phyloP scores from a whole-genome alignment of 2,797 vertebrate species.

The Valencia hispanica region DNA sequence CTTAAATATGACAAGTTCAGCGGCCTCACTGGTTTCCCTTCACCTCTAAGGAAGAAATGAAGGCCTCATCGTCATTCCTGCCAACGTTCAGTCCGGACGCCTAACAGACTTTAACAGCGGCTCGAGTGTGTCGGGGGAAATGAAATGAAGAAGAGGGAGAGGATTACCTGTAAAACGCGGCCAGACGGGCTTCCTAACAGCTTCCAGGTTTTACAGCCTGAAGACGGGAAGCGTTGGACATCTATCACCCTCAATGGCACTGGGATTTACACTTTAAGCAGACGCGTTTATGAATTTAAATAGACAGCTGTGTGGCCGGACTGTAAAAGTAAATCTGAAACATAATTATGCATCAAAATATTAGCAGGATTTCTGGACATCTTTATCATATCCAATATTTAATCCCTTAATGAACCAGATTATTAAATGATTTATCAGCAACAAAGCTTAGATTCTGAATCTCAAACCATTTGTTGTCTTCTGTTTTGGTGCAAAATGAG shows the following conservation, averaged over 20 bases:
- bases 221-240: constrained; percentile 1
- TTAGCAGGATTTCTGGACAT: no score
- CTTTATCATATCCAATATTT: no score
- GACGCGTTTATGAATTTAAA: neutral
- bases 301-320: neutral
- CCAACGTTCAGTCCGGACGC: neutral
- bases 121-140: constrained; percentile 7
- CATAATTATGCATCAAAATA: no score
- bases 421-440: no score
- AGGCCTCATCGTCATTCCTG: constrained; percentile 35
- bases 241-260: neutral
- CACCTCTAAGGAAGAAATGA: constrained; percentile 12
- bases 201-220: constrained; percentile 4
- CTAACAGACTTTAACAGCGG: constrained; percentile 37
- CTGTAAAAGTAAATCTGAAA: neutral
- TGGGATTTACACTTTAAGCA: neutral
- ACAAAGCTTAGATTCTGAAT: no score
- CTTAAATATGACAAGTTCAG: constrained; percentile 2
- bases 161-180: neutral
- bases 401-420: no score
- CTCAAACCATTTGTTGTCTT: no score
- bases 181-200: neutral
- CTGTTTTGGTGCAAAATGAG: no score
- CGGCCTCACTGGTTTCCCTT: constrained; percentile 16
- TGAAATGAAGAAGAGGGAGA: neutral